A percentile compares a stretch with the other conserved stretches of the same genome.
Conservation (phyloP, 2,888 invertebrate genomes). For the Seira musarum region DNA sequence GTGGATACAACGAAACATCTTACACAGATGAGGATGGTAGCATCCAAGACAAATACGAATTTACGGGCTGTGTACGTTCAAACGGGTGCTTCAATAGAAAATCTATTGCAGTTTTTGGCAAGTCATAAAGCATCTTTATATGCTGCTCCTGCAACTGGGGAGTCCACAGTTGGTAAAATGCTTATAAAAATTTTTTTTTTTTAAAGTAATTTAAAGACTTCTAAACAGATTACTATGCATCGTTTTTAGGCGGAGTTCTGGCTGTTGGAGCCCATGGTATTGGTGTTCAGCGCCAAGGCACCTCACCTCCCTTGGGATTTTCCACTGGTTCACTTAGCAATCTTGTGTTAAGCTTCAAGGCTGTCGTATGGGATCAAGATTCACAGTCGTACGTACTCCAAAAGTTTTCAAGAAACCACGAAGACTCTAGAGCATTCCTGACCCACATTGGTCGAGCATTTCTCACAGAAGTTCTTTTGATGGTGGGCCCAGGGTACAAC, state of each 20-base stretch:
- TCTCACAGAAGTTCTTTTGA: constrained; percentile 36
- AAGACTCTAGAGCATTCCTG: constrained; percentile 51
- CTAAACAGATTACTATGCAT: too few species aligned
- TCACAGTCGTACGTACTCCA: constrained; percentile 34
- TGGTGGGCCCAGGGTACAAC: constrained; percentile 43
- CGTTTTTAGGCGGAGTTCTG: constrained; percentile 47
- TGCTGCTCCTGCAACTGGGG: constrained; percentile 49
- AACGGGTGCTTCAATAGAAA: constrained; percentile 55
- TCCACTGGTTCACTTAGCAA: constrained; percentile 57
- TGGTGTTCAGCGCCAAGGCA: neutral
- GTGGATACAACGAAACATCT: constrained; percentile 55
- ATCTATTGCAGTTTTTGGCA: constrained; percentile 51
- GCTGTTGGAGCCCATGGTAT: constrained; percentile 57
- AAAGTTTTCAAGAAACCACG: constrained; percentile 52
- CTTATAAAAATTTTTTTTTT: too few species aligned
- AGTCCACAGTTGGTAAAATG: constrained; percentile 55
- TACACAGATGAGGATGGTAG: constrained; percentile 49
- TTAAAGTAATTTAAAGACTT: too few species aligned
- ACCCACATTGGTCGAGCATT: constrained; percentile 48
- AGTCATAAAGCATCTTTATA: constrained; percentile 40
- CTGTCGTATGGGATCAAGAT: constrained; percentile 53
- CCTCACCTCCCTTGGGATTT: constrained; percentile 28
- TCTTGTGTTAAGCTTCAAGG: constrained; percentile 54
- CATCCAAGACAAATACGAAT: constrained; percentile 1
- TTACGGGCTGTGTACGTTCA: constrained; percentile 46